Conservation (phyloP, 2,888 invertebrate genomes). For the Aromia moschata region DNA sequence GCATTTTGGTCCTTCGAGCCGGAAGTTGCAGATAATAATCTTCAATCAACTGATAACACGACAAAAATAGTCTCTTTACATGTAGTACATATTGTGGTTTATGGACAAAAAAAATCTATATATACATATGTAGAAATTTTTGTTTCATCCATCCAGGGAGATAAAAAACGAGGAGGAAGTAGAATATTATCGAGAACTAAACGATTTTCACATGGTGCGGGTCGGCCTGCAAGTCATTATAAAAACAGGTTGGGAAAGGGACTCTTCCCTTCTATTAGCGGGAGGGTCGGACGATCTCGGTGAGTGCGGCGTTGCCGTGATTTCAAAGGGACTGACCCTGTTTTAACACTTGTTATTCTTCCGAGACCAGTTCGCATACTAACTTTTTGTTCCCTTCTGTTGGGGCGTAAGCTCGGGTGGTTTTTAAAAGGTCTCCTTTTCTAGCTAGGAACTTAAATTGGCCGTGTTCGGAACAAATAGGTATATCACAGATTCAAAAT, state of each 20-base stretch:
- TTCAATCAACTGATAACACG: too few relatives aligned
- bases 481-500: too few relatives aligned
- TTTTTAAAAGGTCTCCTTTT: neutral
- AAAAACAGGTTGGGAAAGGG: conserved; percentile 20
- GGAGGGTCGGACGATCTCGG: conserved; percentile 11
- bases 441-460: neutral
- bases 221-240: conserved; percentile 16
- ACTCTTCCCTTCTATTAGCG: conserved; percentile 20
- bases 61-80: too few relatives aligned
- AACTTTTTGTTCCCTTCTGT: neutral
- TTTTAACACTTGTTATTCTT: conserved; percentile 23
- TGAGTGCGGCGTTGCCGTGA: conserved; percentile 15
- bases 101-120: too few relatives aligned
- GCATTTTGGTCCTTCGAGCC: too few relatives aligned
- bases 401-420: conserved; percentile 1
- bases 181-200: conserved; percentile 4
- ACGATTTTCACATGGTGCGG: neutral
- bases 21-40: too few relatives aligned
- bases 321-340: conserved; percentile 18
- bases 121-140: neutral
- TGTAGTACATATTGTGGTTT: too few relatives aligned
- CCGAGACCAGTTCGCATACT: conserved; percentile 4
- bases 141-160: neutral
- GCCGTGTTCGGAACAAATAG: too few relatives aligned
- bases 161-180: neutral